Evolutionary conservation across 2,113 vertebrate species (phyloP).

Genomic region (Halcyon senegalensis): DNA sequence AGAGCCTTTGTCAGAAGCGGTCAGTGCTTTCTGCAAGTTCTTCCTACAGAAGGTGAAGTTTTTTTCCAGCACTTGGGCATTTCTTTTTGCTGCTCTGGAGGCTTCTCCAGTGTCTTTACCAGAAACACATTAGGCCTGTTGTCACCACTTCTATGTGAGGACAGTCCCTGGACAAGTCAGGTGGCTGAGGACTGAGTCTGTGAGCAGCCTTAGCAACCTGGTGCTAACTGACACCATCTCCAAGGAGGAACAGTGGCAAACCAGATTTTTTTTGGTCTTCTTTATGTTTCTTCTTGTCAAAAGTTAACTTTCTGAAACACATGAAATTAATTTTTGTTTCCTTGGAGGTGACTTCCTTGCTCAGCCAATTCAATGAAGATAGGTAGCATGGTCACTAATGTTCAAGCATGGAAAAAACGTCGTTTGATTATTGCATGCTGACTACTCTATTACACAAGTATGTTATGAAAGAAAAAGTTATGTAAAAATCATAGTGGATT

Average conservation of each 20-base stretch:
- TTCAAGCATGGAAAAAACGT: neutral
- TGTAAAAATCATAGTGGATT: neutral
- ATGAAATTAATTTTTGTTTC: neutral
- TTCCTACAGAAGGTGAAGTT: neutral
- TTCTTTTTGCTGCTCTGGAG: neutral
- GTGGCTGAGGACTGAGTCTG: accelerated
- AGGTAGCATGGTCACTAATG: neutral
- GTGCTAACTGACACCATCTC: neutral
- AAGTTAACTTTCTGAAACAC: neutral
- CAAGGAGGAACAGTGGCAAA: neutral
- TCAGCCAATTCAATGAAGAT: neutral
- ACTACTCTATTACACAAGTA: neutral
- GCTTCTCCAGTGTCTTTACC: neutral
- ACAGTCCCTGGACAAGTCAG: neutral
- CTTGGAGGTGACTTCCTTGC: neutral
- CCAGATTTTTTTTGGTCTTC: neutral
- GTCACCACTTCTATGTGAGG: neutral
- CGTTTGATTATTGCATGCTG: neutral
- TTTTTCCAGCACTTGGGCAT: neutral
- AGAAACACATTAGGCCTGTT: neutral
- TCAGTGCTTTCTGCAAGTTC: neutral
- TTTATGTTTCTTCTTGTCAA: neutral
- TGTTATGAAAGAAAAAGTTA: neutral
- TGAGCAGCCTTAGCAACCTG: accelerated
- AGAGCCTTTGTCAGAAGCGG: neutral